Conservation (phyloP, 2,888 invertebrate genomes). For the Unio delphinus region DNA sequence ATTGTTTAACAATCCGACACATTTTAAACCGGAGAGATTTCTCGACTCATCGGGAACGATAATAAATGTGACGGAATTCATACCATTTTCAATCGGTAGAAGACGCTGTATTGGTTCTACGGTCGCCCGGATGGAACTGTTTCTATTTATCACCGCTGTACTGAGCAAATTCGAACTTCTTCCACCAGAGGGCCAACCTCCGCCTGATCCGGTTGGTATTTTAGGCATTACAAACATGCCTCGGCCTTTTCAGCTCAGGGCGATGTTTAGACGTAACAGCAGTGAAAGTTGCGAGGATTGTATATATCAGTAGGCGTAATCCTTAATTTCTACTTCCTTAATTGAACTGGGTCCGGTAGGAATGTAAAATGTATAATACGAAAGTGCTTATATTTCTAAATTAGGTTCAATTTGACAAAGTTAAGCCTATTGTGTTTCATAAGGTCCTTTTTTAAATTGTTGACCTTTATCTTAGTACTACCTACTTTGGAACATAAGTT, state of each 20-base stretch:
- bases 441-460: too few relatives aligned
- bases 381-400: too few relatives aligned
- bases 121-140: constrained; percentile 41
- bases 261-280: neutral
- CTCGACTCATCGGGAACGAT: constrained; percentile 25
- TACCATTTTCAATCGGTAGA: constrained; percentile 38
- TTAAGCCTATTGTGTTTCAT: too few relatives aligned
- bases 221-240: constrained; percentile 35
- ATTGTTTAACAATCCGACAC: constrained; percentile 38
- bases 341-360: too few relatives aligned
- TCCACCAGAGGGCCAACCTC: constrained; percentile 10
- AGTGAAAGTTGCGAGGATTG: too few relatives aligned
- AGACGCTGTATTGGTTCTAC: constrained; percentile 5
- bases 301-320: too few relatives aligned
- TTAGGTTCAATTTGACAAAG: too few relatives aligned
- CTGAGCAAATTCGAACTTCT: constrained; percentile 30
- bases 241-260: constrained; percentile 5
- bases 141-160: constrained; percentile 30
- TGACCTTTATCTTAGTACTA: too few relatives aligned
- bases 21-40: constrained; percentile 52
- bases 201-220: constrained; percentile 23
- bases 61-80: constrained; percentile 20
- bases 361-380: too few relatives aligned
- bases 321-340: too few relatives aligned
- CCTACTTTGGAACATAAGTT: too few relatives aligned